Conservation (phyloP, 92 coral and sea anemone genomes). For the Paragorgia papillata region DNA sequence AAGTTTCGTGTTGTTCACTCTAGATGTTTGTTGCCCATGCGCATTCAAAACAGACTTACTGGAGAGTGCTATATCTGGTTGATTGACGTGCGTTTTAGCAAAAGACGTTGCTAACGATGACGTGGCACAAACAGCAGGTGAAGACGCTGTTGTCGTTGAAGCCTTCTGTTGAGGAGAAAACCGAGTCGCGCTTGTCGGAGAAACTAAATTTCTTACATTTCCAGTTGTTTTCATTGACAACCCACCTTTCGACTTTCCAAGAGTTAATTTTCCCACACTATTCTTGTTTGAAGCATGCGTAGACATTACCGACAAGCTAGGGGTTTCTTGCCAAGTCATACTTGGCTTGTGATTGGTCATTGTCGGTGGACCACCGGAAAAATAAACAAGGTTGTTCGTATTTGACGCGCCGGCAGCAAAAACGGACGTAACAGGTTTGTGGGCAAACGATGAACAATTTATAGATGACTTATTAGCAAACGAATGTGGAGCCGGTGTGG, state of each 20-base stretch:
- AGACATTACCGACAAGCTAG: background rate
- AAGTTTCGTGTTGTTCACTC: background rate
- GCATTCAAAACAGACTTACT: background rate
- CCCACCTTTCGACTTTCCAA: constrained; percentile 29
- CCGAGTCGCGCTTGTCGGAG: background rate
- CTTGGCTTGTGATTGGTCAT: constrained; percentile 18
- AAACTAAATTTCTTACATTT: background rate
- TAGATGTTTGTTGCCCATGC: constrained; percentile 5
- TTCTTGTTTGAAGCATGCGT: background rate
- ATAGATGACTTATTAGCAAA: constrained; percentile 1
- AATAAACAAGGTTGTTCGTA: constrained; percentile 8
- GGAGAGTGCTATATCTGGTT: background rate
- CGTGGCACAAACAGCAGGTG: background rate
- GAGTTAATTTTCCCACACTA: background rate
- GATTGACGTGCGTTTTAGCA: constrained; percentile 5
- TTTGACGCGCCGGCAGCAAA: background rate
- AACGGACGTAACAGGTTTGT: background rate
- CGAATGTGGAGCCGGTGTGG: background rate
- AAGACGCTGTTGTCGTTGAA: background rate
- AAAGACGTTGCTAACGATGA: constrained; percentile 1
- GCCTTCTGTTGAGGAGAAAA: background rate
- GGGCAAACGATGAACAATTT: constrained; percentile 17
- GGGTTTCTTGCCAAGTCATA: background rate
- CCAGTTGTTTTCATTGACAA: constrained; percentile 19
- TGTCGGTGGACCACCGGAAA: background rate